Base-by-base conservation (phyloP, 2,113 vertebrate species). In the Rhizomys pruinosus region DNA sequence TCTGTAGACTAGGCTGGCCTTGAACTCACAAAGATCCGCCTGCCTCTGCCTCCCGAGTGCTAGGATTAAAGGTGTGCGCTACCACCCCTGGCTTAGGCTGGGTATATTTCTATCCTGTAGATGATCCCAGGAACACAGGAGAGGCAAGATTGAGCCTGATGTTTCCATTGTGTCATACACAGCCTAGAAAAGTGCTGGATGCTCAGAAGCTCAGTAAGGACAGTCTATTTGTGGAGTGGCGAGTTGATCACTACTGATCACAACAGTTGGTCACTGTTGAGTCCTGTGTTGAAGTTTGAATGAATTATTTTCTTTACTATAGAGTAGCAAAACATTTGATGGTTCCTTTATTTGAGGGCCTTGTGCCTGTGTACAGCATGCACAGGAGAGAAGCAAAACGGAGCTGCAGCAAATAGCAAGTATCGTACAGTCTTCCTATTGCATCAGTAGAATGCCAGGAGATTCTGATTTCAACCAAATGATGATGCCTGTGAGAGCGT, bases 381-480 rank as follows among this genome's bases (percentile, higher is more conserved):
- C 37, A 11, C 16, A 61, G 61, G 37, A 44, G 76, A 2, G 3
- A 63, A 19, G 76, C 4, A 27, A 34, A 55, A 72, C 73, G 68
- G 66, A 55, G 13, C 63, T 78, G 2, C n/a, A 84, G 44, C 59
- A 79, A 68, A 89, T 81, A 57, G 1, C 59, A 71, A 63, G 29
- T 68, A 27, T 68, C 79, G 66, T 52, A 23, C 52, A 76, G 69
- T 91, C 68, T 77, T 90, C n/a, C 47, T 47, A 39, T 5, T 52
- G 7, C 55, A 71, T 76, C 52, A 79, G 12, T 27, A 57, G 34
- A 79, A 42, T 61, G 57, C 44, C 76, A 87, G 80, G 81, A 91
- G 82, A 79, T 84, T 80, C 71, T 23, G 74, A 61, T 84, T 82
- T 61, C 44, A 80, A 89, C 47, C n/a, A 72, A 86, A 87, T 79